A percentile compares a stretch with the other conserved stretches of the same genome.
Conservation (phyloP, 92 coral and sea anemone species). For the Paramuricea clavata region DNA sequence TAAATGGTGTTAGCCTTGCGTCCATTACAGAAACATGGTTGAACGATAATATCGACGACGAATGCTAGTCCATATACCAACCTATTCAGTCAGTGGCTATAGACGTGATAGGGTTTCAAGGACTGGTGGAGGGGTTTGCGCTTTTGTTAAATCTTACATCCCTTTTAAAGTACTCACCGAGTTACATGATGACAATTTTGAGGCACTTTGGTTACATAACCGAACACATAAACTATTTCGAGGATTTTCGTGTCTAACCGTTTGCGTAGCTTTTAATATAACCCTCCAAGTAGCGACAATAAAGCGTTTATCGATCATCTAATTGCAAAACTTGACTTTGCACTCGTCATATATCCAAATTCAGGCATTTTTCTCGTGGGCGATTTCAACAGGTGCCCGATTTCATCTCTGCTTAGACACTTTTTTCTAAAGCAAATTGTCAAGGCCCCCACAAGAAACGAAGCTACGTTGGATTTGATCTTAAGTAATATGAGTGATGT, state of each 20-base stretch:
- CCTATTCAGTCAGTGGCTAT: background rate
- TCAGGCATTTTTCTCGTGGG: no score
- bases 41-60: no score
- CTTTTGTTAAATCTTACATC: background rate
- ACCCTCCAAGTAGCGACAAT: background rate
- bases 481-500: background rate
- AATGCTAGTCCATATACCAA: no score
- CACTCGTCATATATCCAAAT: no score
- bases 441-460: slow-evolving; percentile 6
- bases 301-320: background rate
- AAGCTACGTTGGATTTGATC: background rate
- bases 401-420: no score
- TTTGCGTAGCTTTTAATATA: no score
- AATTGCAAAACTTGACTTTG: background rate
- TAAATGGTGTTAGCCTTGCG: no score
- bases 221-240: background rate
- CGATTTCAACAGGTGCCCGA: no score
- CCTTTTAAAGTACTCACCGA: background rate
- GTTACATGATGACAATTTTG: background rate
- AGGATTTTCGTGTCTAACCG: background rate
- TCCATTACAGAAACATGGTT: no score
- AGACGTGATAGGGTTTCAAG: background rate
- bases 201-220: background rate
- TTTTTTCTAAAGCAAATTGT: background rate
- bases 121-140: slow-evolving; percentile 4